phyloP scores from a whole-genome alignment of 2,888 invertebrate genomes.

The Mechanitis mazaeus region DNA sequence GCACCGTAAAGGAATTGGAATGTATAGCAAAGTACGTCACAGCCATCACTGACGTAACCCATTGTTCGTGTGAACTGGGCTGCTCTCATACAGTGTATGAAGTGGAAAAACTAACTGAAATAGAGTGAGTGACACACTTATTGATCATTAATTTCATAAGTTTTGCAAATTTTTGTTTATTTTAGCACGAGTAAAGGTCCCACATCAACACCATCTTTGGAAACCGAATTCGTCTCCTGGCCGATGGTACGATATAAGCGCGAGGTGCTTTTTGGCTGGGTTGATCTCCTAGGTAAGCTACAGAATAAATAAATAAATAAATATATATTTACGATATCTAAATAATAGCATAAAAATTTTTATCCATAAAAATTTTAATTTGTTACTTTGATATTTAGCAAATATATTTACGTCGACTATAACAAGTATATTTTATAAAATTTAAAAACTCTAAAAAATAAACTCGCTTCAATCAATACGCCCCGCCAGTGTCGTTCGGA shows the following conservation, averaged over 20 bases:
- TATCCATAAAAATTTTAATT: no score
- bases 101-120: conserved; percentile 82
- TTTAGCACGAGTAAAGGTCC: conserved; percentile 43
- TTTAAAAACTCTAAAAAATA: no score
- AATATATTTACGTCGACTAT: no score
- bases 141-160: conserved; percentile 5
- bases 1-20: conserved; percentile 74
- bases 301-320: neutral
- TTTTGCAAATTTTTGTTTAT: conserved; percentile 17
- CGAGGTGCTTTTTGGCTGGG: conserved; percentile 90
- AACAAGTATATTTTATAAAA: no score
- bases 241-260: conserved; percentile 86
- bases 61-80: conserved; percentile 82
- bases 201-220: conserved; percentile 54
- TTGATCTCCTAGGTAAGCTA: conserved; percentile 82
- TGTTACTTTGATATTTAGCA: no score
- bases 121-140: conserved; percentile 59
- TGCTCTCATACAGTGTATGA: conserved; percentile 86
- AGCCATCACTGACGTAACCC: conserved; percentile 76
- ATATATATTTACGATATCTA: no score
- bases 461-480: no score
- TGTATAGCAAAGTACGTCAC: conserved; percentile 76
- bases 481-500: conserved; percentile 77
- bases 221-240: conserved; percentile 85
- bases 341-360: no score